Evolutionary conservation across 2,113 vertebrate genomes (phyloP).

Genomic region (Corythornis vintsioides): DNA sequence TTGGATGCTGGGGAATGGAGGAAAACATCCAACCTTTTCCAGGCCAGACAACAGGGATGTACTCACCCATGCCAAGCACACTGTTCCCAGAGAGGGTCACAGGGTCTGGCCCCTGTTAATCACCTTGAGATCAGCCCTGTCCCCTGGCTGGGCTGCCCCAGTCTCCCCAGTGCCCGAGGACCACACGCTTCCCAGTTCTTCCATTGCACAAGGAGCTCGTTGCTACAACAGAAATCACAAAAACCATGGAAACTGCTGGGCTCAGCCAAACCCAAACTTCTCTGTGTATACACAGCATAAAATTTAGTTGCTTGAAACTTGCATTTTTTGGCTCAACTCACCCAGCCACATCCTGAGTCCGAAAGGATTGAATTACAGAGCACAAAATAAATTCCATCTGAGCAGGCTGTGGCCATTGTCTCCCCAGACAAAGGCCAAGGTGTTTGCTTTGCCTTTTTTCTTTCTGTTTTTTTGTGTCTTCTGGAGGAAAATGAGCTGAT

Average conservation of each 20-base stretch:
- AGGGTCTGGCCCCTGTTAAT: fast-evolving
- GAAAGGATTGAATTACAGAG: constrained; percentile 73
- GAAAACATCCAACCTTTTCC: not conserved
- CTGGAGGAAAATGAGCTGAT: not conserved
- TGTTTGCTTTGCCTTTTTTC: constrained; percentile 11
- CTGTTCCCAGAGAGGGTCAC: not conserved
- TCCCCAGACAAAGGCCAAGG: constrained; percentile 56
- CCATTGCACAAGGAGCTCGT: constrained; percentile 42
- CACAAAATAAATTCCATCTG: constrained; percentile 75
- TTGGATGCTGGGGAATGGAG: not conserved
- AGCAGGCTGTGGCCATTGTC: constrained; percentile 46
- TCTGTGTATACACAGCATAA: constrained; percentile 46
- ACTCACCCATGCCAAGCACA: not conserved
- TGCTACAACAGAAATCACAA: constrained; percentile 71
- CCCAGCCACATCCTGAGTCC: constrained; percentile 75
- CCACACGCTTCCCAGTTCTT: not conserved
- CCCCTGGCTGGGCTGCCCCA: not conserved
- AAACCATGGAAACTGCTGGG: constrained; percentile 59
- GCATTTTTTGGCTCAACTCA: constrained; percentile 72
- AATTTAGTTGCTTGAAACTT: constrained; percentile 67
- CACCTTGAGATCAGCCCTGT: not conserved
- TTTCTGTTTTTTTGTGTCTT: not conserved
- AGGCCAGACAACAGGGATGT: not conserved
- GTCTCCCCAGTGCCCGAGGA: not conserved
- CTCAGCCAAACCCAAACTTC: constrained; percentile 60